Percentiles rank a stretch among this genome's conserved stretches.
These are phyloP conservation scores for Lophius americanus DNA, from an alignment of 2,797 vertebrate genomes.

Conservation along the genomic window DNA sequence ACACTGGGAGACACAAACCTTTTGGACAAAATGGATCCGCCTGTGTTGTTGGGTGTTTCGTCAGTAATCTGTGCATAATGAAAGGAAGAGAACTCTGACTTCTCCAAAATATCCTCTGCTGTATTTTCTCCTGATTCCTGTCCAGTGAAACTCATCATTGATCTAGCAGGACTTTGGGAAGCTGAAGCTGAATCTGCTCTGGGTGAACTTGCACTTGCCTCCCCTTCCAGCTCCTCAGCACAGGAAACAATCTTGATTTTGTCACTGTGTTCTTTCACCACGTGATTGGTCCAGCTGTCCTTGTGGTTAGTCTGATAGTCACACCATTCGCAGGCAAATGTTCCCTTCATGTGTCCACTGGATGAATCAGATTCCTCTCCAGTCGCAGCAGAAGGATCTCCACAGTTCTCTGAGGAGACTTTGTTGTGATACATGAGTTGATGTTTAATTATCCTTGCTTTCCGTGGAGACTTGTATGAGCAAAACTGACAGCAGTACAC, in stretches of 20 bases:
- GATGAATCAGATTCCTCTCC: slow-evolving; percentile 85
- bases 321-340: slow-evolving; percentile 97
- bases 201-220: slow-evolving; percentile 80
- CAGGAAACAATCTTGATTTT: slow-evolving; percentile 95
- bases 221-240: slow-evolving; percentile 85
- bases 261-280: slow-evolving; percentile 96
- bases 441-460: slow-evolving; percentile 93
- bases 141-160: slow-evolving; percentile 81
- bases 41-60: slow-evolving; percentile 89
- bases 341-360: slow-evolving; percentile 80
- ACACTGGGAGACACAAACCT: slow-evolving; percentile 88
- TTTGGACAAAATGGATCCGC: slow-evolving; percentile 90
- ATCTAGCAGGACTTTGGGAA: slow-evolving; percentile 84
- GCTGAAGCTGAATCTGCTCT: slow-evolving; percentile 83
- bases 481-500: slow-evolving; percentile 97
- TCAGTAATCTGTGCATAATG: slow-evolving; percentile 89
- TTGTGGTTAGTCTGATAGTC: slow-evolving; percentile 93
- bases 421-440: slow-evolving; percentile 95
- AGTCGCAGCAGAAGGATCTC: slow-evolving; percentile 74
- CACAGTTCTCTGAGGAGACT: slow-evolving; percentile 61
- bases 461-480: slow-evolving; percentile 94
- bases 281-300: slow-evolving; percentile 93
- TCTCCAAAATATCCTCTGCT: slow-evolving; percentile 79
- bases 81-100: slow-evolving; percentile 86
- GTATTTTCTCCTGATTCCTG: slow-evolving; percentile 80